These are phyloP conservation scores for Acipenser oxyrinchus DNA, from an alignment of 2,797 vertebrate genomes.

Conservation along the genomic window DNA sequence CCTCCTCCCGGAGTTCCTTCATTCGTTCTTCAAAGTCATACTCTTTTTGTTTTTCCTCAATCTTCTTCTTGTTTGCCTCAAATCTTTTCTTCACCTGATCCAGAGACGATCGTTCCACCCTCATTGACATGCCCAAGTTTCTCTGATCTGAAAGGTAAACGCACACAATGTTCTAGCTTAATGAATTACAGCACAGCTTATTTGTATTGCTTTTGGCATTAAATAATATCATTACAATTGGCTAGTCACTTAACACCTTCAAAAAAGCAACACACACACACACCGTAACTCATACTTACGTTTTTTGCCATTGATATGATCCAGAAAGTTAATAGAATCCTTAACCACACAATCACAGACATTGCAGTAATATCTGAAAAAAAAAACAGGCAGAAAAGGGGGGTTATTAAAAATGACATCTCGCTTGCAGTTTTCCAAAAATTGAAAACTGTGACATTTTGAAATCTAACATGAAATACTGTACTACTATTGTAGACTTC, in stretches of 20 bases:
- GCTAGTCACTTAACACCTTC: neutral
- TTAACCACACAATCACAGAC: constrained; percentile 97
- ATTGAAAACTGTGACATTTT: no score
- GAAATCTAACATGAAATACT: no score
- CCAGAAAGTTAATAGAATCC: constrained; percentile 95
- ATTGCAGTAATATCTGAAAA: constrained; percentile 86
- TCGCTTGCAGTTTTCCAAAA: no score
- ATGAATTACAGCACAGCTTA: neutral
- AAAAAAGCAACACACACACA: neutral
- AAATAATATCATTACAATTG: neutral
- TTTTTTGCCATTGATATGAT: constrained; percentile 98
- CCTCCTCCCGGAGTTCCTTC: constrained; percentile 95
- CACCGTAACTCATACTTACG: constrained; percentile 66
- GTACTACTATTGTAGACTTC: no score
- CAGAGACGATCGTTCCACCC: constrained; percentile 89
- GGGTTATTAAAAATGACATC: neutral
- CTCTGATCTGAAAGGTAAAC: constrained; percentile 71
- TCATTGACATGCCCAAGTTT: constrained; percentile 96
- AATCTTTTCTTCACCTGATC: constrained; percentile 97
- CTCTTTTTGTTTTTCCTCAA: constrained; percentile 97
- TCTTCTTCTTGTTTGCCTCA: constrained; percentile 92
- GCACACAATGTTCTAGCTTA: neutral
- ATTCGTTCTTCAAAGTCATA: constrained; percentile 97
- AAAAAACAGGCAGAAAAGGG: neutral
- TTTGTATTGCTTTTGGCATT: neutral